Evolutionary conservation across 2,888 invertebrate genomes (phyloP).

Genomic region (Thelaira solivaga): DNA sequence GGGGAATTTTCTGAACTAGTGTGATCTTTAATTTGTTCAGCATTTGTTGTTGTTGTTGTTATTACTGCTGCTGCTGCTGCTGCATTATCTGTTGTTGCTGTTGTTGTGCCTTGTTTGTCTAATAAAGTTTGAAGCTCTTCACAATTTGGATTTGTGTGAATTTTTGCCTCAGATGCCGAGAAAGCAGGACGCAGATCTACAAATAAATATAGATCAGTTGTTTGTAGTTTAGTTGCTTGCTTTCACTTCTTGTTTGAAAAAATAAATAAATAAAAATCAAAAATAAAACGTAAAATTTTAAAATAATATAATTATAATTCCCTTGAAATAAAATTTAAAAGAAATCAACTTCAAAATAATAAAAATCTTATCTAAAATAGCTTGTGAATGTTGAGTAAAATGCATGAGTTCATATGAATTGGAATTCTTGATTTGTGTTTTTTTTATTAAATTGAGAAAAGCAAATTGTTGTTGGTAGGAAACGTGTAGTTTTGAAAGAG

Average conservation of each 20-base stretch:
- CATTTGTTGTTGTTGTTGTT: slow-evolving; percentile 21
- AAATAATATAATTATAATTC: neutral
- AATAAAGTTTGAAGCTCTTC: slow-evolving; percentile 63
- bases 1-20: slow-evolving; percentile 15
- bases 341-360: too few species aligned
- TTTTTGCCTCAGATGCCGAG: slow-evolving; percentile 77
- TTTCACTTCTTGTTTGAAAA: neutral
- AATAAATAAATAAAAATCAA: neutral
- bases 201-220: slow-evolving; percentile 76
- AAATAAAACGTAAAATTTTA: slow-evolving; percentile 2
- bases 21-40: slow-evolving; percentile 17
- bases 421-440: too few species aligned
- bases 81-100: neutral
- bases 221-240: slow-evolving; percentile 34
- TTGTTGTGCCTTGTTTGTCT: slow-evolving; percentile 47
- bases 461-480: too few species aligned
- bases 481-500: too few species aligned
- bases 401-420: too few species aligned
- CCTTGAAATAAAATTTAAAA: too few species aligned
- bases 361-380: too few species aligned
- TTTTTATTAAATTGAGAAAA: too few species aligned
- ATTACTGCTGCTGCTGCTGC: slow-evolving; percentile 10
- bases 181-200: slow-evolving; percentile 78
- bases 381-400: too few species aligned
- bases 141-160: slow-evolving; percentile 72